Conservation (phyloP, 1,140 invertebrate species). For the Pseudomyrmex sp. region DNA sequence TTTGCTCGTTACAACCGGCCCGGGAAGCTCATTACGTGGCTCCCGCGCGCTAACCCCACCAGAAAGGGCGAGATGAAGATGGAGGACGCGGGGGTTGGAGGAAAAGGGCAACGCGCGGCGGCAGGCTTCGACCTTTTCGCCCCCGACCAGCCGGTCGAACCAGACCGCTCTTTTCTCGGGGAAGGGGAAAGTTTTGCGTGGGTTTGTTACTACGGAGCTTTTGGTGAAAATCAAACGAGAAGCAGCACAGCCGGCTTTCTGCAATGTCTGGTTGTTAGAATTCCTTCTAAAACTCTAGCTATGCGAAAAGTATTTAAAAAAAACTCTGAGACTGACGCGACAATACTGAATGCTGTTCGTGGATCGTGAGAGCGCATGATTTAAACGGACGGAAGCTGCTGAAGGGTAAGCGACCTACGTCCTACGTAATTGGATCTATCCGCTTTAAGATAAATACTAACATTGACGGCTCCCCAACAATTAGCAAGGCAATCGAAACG, state of each 20-base stretch:
- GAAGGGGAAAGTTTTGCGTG: conserved; percentile 36
- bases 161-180: background rate
- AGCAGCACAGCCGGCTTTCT: conserved; percentile 35
- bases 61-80: conserved; percentile 34
- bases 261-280: conserved; percentile 27
- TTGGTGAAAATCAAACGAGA: conserved; percentile 10
- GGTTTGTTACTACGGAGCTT: conserved; percentile 33
- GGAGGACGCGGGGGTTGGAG: conserved; percentile 18
- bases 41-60: conserved; percentile 62
- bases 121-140: conserved; percentile 68
- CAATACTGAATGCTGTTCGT: background rate
- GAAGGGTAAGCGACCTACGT: background rate
- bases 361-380: conserved; percentile 22
- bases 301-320: conserved; percentile 47
- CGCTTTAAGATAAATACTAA: conserved; percentile 66
- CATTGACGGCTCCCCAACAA: conserved; percentile 55
- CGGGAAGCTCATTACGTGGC: conserved; percentile 77
- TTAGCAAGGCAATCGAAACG: conserved; percentile 67
- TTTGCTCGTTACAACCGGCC: conserved; percentile 78
- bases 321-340: conserved; percentile 31
- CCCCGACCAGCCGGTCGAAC: conserved; percentile 40
- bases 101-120: conserved; percentile 15
- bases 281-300: conserved; percentile 58
- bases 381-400: conserved; percentile 1
- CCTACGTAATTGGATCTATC: conserved; percentile 52